Conservation (phyloP, 2,797 vertebrate genomes). For the Echiichthys vipera region DNA sequence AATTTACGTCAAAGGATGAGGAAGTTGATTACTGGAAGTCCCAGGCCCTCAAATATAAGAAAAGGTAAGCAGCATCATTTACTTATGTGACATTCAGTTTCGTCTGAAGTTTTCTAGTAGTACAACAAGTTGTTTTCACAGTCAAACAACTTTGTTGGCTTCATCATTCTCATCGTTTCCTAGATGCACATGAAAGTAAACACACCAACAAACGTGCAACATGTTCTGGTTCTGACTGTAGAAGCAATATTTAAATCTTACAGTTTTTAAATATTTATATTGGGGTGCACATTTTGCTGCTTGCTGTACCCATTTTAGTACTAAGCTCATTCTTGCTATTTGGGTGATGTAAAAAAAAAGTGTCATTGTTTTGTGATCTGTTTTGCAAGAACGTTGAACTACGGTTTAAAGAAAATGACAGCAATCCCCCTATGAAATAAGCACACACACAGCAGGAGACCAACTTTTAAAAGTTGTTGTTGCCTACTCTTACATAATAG, state of each 20-base stretch:
- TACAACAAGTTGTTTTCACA: too few species aligned
- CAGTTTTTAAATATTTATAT: too few species aligned
- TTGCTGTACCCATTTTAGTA: too few species aligned
- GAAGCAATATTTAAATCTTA: too few species aligned
- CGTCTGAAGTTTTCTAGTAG: too few species aligned
- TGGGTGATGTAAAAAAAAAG: slow-evolving; percentile 27
- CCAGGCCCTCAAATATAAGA: slow-evolving; percentile 93
- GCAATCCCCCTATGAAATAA: not conserved
- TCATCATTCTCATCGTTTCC: too few species aligned
- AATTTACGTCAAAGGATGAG: slow-evolving; percentile 95
- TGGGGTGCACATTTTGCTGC: too few species aligned
- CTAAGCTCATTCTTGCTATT: slow-evolving; percentile 8
- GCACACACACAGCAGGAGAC: not conserved
- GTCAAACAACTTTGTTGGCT: too few species aligned
- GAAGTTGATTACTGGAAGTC: slow-evolving; percentile 97
- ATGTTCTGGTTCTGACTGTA: too few species aligned
- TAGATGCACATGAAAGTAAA: too few species aligned
- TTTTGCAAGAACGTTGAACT: not conserved
- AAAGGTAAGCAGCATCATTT: slow-evolving; percentile 85
- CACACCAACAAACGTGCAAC: too few species aligned
- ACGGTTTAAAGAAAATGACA: slow-evolving; percentile 1
- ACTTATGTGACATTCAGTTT: not conserved
- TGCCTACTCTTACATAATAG: not conserved
- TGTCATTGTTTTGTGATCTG: slow-evolving; percentile 12
- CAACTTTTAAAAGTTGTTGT: not conserved